Percentiles rank a stretch among this genome's conserved stretches.
Evolutionary conservation across 2,113 vertebrate genomes (phyloP).

Genomic region (Platanista minor): DNA sequence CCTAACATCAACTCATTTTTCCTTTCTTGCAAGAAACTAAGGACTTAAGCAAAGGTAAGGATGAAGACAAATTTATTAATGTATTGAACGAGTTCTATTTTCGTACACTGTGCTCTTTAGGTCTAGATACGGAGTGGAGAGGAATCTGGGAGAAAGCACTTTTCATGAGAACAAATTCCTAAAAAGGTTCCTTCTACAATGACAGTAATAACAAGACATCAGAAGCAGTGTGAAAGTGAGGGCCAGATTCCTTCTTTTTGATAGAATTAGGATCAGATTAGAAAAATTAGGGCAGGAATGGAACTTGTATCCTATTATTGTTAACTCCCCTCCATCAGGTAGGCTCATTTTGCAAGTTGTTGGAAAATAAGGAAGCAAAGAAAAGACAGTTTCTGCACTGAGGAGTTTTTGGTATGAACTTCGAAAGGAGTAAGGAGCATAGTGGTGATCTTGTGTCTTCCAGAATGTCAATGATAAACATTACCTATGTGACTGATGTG

Average conservation of each 20-base stretch:
- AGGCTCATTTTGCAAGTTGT: not conserved
- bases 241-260: not conserved
- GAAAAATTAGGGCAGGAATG: not conserved
- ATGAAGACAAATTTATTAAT: not conserved
- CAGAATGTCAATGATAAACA: not conserved
- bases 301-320: not conserved
- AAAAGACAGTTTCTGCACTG: not conserved
- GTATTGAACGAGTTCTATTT: not conserved
- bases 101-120: not conserved
- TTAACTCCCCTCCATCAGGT: no score
- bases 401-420: not conserved
- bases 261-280: no score
- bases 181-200: not conserved
- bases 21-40: not conserved
- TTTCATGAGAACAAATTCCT: accelerated
- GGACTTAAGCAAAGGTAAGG: not conserved
- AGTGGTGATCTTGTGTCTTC: no score
- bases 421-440: not conserved
- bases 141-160: no score
- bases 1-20: not conserved
- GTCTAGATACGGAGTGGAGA: not conserved
- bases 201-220: not conserved
- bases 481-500: not conserved
- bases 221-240: not conserved
- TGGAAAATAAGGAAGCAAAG: not conserved